Evolutionary conservation across 2,888 invertebrate species (phyloP).

Genomic region (Netelia virgata): DNA sequence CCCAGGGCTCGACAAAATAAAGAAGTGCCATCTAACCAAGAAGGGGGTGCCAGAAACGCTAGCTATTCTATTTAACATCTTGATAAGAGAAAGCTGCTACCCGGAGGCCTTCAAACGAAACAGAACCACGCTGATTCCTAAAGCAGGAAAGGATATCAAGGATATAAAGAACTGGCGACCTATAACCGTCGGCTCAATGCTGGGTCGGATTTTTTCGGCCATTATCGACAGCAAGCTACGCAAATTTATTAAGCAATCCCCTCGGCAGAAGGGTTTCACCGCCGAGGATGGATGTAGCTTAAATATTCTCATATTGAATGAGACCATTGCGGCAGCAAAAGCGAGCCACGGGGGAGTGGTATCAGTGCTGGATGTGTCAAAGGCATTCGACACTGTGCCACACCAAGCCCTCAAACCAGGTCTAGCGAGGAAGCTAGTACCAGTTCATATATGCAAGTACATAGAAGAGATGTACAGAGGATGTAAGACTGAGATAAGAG

Average conservation of each 20-base stretch:
- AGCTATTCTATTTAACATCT: background rate
- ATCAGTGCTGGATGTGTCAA: constrained; percentile 66
- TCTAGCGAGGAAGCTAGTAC: constrained; percentile 37
- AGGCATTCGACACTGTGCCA: constrained; percentile 73
- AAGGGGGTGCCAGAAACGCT: background rate
- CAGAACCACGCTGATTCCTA: constrained; percentile 72
- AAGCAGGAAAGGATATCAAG: constrained; percentile 76
- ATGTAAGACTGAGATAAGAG: constrained; percentile 41
- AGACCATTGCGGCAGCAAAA: constrained; percentile 40
- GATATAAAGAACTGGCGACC: constrained; percentile 77
- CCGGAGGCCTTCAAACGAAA: background rate
- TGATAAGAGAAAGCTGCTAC: background rate
- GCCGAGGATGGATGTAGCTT: no score
- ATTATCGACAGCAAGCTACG: constrained; percentile 75
- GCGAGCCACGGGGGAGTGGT: constrained; percentile 27
- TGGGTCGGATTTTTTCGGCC: no score
- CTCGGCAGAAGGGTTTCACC: constrained; percentile 80
- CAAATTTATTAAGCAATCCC: constrained; percentile 60
- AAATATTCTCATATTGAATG: constrained; percentile 55
- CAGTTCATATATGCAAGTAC: background rate
- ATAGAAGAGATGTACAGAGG: background rate
- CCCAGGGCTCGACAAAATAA: background rate
- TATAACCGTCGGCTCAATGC: constrained; percentile 78
- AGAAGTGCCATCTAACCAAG: background rate
- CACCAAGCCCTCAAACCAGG: constrained; percentile 36